Evolutionary conservation across 2,797 vertebrate species (phyloP).

Genomic region (Pelodytes ibericus): DNA sequence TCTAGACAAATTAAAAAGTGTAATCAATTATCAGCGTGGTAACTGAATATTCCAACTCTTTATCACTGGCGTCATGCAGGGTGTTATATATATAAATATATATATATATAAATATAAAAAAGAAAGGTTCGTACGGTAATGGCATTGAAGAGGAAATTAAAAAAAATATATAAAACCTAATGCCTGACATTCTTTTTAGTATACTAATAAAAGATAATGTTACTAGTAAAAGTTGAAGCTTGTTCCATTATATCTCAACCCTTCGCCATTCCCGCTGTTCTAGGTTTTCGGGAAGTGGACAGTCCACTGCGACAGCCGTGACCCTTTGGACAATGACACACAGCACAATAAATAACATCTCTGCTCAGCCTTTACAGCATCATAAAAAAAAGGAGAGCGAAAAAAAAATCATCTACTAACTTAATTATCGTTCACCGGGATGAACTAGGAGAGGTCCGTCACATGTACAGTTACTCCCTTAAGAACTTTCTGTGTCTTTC

Average conservation of each 20-base stretch:
- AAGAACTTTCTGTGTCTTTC: too few species aligned
- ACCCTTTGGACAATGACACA: conserved; percentile 53
- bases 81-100: conserved; percentile 31
- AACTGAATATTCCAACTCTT: conserved; percentile 28
- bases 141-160: conserved; percentile 61
- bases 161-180: conserved; percentile 57
- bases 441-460: neutral
- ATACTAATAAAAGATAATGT: conserved; percentile 79
- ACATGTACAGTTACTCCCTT: too few species aligned
- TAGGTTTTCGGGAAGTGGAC: conserved; percentile 46
- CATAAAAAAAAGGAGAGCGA: conserved; percentile 14
- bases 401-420: conserved; percentile 17
- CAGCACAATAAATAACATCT: conserved; percentile 33
- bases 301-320: conserved; percentile 30
- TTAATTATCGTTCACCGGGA: conserved; percentile 8
- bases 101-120: conserved; percentile 18
- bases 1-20: conserved; percentile 18
- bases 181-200: conserved; percentile 79
- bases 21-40: conserved; percentile 25
- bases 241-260: conserved; percentile 61
- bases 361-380: conserved; percentile 22
- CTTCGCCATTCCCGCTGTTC: neutral
- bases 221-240: conserved; percentile 76
- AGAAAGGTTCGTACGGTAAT: conserved; percentile 62
- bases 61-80: conserved; percentile 26